phyloP scores from a whole-genome alignment of 2,888 invertebrate genomes.

The Apodemia hepburni region DNA sequence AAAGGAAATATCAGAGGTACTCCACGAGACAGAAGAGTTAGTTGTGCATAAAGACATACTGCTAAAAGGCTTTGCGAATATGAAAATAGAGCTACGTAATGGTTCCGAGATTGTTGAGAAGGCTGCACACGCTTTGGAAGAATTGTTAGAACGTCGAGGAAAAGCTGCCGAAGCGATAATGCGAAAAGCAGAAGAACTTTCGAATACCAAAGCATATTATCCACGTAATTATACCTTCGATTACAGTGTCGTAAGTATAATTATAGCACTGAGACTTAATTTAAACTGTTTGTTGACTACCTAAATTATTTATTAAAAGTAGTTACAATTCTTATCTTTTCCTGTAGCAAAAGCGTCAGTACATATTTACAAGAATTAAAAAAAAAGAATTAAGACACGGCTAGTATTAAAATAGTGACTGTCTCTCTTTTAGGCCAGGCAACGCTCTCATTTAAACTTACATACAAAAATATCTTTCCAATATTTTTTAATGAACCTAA shows the following conservation, averaged over 20 bases:
- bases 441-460: too few species aligned
- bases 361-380: too few species aligned
- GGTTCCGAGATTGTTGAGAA: conserved; percentile 58
- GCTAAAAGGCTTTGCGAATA: conserved; percentile 49
- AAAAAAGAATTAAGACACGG: too few species aligned
- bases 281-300: too few species aligned
- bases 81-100: conserved; percentile 51
- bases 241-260: conserved; percentile 55
- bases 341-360: too few species aligned
- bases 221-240: conserved; percentile 48
- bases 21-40: conserved; percentile 48
- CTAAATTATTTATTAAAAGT: too few species aligned
- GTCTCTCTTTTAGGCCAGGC: too few species aligned
- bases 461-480: too few species aligned
- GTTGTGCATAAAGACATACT: conserved; percentile 54
- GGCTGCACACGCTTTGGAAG: conserved; percentile 49
- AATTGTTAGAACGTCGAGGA: conserved; percentile 47
- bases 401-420: too few species aligned
- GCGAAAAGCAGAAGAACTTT: conserved; percentile 57
- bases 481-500: too few species aligned
- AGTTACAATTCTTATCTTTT: too few species aligned
- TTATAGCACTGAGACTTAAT: not conserved
- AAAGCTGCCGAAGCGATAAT: conserved; percentile 60
- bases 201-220: conserved; percentile 37
- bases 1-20: conserved; percentile 46